phyloP scores from a whole-genome alignment of 1,140 invertebrate species.

The Ostrea denselamellosa region DNA sequence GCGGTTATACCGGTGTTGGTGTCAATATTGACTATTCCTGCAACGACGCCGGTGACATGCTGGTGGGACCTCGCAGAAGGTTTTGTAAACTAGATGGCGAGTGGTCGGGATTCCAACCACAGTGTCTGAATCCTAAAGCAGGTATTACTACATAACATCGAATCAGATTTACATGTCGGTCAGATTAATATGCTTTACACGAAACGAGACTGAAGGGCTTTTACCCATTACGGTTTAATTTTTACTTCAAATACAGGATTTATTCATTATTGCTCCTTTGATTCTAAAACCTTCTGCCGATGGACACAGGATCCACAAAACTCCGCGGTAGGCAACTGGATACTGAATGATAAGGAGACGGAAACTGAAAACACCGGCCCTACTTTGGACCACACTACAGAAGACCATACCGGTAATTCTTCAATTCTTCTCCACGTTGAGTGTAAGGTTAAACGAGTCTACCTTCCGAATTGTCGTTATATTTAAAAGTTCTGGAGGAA shows the following conservation, averaged over 20 bases:
- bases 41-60: not conserved
- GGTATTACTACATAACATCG: not conserved
- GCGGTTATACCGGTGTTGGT: not conserved
- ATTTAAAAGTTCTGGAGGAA: too few species aligned
- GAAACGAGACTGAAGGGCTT: not conserved
- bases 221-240: not conserved
- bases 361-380: constrained; percentile 28
- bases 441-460: too few species aligned
- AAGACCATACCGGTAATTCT: constrained; percentile 22
- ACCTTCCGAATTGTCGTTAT: too few species aligned
- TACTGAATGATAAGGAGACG: not conserved
- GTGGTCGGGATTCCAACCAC: constrained; percentile 30
- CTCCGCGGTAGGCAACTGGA: not conserved
- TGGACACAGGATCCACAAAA: constrained; percentile 27
- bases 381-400: constrained; percentile 8
- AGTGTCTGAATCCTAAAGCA: constrained; percentile 18
- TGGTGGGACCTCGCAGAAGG: constrained; percentile 12
- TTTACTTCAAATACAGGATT: not conserved
- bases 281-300: not conserved
- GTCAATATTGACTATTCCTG: not conserved
- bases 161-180: too few species aligned
- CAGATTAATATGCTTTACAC: not conserved
- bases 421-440: not conserved
- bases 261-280: constrained; percentile 41
- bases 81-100: constrained; percentile 34